phyloP scores from a whole-genome alignment of 1,140 invertebrate species.

The Tachypleus tridentatus region DNA sequence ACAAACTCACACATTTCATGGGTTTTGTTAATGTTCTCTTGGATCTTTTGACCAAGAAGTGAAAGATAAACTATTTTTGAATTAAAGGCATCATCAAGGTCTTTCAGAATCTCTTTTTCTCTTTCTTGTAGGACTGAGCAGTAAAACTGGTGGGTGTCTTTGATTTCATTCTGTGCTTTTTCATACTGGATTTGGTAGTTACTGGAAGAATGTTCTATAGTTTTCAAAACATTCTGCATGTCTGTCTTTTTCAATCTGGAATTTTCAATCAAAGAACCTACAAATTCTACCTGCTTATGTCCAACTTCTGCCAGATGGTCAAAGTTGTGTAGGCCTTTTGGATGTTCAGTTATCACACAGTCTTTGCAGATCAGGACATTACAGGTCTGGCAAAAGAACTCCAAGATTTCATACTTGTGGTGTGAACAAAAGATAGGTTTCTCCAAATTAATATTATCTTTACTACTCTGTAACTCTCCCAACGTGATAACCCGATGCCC shows the following conservation, averaged over 20 bases:
- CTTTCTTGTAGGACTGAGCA: slow-evolving; percentile 88
- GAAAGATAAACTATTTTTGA: slow-evolving; percentile 75
- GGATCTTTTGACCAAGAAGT: slow-evolving; percentile 77
- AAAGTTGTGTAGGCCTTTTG: slow-evolving; percentile 73
- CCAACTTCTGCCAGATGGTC: slow-evolving; percentile 73
- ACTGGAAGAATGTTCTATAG: slow-evolving; percentile 68
- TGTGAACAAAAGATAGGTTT: slow-evolving; percentile 66
- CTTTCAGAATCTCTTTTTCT: slow-evolving; percentile 83
- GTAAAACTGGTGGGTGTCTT: slow-evolving; percentile 90
- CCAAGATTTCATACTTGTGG: slow-evolving; percentile 75
- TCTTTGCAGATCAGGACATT: slow-evolving; percentile 84
- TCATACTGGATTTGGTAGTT: slow-evolving; percentile 80
- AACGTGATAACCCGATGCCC: slow-evolving; percentile 89
- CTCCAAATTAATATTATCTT: slow-evolving; percentile 41
- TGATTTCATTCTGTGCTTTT: slow-evolving; percentile 87
- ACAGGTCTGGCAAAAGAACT: slow-evolving; percentile 85
- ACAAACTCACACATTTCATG: slow-evolving; percentile 87
- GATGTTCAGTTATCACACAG: slow-evolving; percentile 78
- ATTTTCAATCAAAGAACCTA: slow-evolving; percentile 65
- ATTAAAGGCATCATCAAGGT: slow-evolving; percentile 83
- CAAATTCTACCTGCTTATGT: slow-evolving; percentile 66
- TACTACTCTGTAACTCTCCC: slow-evolving; percentile 52
- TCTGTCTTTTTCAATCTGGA: slow-evolving; percentile 71
- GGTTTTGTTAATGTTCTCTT: slow-evolving; percentile 87
- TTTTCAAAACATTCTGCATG: slow-evolving; percentile 66